Evolutionary conservation across 2,888 invertebrate species (phyloP).

Genomic region (Hydrotaea cyrtoneurina): DNA sequence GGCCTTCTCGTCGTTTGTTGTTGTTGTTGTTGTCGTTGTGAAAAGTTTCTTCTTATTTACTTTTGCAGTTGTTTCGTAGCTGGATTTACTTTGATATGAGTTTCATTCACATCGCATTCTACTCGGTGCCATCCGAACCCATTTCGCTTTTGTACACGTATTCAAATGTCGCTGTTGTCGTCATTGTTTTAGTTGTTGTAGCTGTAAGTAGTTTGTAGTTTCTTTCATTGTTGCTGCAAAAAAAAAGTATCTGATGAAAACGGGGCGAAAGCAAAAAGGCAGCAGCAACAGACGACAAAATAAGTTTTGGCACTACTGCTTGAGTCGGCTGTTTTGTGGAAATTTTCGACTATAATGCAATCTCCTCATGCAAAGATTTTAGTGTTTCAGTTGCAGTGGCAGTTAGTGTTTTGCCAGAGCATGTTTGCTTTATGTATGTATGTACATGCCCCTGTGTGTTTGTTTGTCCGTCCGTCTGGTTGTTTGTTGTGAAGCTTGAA

Average conservation of each 20-base stretch:
- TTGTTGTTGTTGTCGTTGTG: too few relatives aligned
- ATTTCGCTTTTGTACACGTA: background rate
- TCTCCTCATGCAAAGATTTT: constrained; percentile 71
- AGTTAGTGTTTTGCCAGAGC: constrained; percentile 48
- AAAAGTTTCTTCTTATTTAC: constrained; percentile 13
- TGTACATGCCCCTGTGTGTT: background rate
- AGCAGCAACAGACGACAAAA: background rate
- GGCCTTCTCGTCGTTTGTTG: constrained; percentile 2
- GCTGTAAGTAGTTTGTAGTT: constrained; percentile 39
- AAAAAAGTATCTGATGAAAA: constrained; percentile 67
- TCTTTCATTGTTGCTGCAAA: constrained; percentile 69
- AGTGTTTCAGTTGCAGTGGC: constrained; percentile 73
- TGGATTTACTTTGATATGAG: background rate
- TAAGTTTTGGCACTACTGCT: constrained; percentile 67
- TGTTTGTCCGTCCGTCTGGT: background rate
- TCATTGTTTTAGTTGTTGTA: constrained; percentile 1
- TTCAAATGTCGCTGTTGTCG: constrained; percentile 11
- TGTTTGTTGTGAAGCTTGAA: constrained; percentile 68
- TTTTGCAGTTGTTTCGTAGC: background rate
- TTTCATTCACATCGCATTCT: constrained; percentile 9
- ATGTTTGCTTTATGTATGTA: background rate
- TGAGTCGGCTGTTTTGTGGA: constrained; percentile 74
- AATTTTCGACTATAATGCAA: constrained; percentile 59
- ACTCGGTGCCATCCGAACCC: background rate
- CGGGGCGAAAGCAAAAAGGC: background rate